Percentiles rank a stretch among this genome's conserved stretches.
phyloP scores from a whole-genome alignment of 2,888 invertebrate species.

The Osmoderma eremita region DNA sequence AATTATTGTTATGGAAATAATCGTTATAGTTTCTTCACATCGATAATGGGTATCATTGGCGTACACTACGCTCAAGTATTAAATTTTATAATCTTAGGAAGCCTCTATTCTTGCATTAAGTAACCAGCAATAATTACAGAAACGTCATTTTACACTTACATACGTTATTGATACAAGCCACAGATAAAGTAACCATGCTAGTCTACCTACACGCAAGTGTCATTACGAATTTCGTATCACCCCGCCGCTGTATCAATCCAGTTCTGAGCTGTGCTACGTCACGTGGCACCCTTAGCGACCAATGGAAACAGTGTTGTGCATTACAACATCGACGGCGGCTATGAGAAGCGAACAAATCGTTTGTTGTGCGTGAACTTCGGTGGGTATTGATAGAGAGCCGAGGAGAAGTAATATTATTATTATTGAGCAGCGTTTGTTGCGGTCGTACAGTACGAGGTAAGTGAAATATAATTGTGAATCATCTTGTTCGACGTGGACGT shows the following conservation, averaged over 20 bases:
- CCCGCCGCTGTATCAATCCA: conserved; percentile 37
- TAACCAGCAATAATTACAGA: too few species aligned
- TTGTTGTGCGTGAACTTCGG: conserved; percentile 42
- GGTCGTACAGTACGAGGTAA: conserved; percentile 8
- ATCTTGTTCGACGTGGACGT: background rate
- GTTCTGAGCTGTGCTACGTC: conserved; percentile 42
- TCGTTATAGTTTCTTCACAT: too few species aligned
- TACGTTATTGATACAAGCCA: too few species aligned
- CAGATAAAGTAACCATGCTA: too few species aligned
- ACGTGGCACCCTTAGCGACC: conserved; percentile 55
- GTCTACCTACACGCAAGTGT: too few species aligned
- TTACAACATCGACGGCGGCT: conserved; percentile 53
- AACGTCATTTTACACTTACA: too few species aligned
- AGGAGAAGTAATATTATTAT: background rate
- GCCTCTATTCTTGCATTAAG: too few species aligned
- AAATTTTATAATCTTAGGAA: too few species aligned
- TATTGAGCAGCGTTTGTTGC: background rate
- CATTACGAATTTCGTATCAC: too few species aligned
- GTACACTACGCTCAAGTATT: too few species aligned
- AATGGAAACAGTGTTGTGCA: conserved; percentile 53
- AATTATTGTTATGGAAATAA: too few species aligned
- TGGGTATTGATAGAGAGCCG: background rate
- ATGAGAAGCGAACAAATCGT: conserved; percentile 48
- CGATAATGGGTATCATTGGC: too few species aligned
- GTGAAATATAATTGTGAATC: conserved; percentile 2